Conservation (phyloP, 2,888 invertebrate genomes). For the Drosophila merina region DNA sequence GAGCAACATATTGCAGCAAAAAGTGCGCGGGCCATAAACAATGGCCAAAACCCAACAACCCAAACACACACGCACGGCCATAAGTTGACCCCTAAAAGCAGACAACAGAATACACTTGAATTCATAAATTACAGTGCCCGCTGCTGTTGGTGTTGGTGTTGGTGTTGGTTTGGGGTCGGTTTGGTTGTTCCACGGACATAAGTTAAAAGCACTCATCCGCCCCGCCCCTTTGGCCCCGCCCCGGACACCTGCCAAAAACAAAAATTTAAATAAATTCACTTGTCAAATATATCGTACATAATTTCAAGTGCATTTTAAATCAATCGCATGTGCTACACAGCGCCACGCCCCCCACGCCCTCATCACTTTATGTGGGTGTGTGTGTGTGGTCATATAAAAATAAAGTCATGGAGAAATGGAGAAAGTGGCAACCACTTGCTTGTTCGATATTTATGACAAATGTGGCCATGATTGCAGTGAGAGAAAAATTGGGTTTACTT, state of each 20-base stretch:
- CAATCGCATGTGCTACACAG: slow-evolving; percentile 56
- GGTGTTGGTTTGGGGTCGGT: background rate
- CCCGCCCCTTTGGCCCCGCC: slow-evolving; percentile 35
- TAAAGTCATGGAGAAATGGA: slow-evolving; percentile 3
- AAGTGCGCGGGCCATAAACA: slow-evolving; percentile 60
- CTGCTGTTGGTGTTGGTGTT: slow-evolving; percentile 9
- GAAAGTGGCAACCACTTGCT: slow-evolving; percentile 40
- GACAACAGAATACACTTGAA: slow-evolving; percentile 54
- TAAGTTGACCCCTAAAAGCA: slow-evolving; percentile 66
- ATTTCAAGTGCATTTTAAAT: slow-evolving; percentile 71
- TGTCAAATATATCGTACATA: slow-evolving; percentile 47
- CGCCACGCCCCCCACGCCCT: slow-evolving; percentile 37
- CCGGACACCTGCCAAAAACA: slow-evolving; percentile 59
- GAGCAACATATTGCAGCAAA: slow-evolving; percentile 46
- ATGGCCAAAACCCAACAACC: slow-evolving; percentile 49
- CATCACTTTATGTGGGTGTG: slow-evolving; percentile 10
- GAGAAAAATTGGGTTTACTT: background rate
- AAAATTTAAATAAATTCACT: slow-evolving; percentile 57
- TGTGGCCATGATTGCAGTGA: slow-evolving; percentile 48
- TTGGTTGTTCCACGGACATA: slow-evolving; percentile 39
- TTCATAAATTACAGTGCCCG: slow-evolving; percentile 58
- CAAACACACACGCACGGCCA: slow-evolving; percentile 27
- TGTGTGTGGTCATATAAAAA: slow-evolving; percentile 35
- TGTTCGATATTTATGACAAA: slow-evolving; percentile 74
- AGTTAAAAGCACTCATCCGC: slow-evolving; percentile 70